These are phyloP conservation scores for Peromyscus maniculatus DNA, from an alignment of 2,113 vertebrate species.

Conservation along the genomic window DNA sequence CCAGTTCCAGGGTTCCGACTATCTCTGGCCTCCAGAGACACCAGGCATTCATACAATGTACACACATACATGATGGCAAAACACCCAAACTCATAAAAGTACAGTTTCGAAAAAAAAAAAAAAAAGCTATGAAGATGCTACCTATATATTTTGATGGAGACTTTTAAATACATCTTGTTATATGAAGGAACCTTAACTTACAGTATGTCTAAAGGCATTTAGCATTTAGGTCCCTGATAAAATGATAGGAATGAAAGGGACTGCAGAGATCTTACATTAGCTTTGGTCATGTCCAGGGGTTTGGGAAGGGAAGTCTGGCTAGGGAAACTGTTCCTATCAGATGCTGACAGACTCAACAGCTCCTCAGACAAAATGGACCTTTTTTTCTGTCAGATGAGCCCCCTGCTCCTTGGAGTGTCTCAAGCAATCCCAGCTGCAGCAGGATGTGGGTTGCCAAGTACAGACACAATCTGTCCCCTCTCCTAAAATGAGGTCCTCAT, in stretches of 20 bases:
- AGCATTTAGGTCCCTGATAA: constrained; percentile 42
- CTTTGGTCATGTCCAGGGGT: neutral
- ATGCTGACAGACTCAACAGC: constrained; percentile 15
- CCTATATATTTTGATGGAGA: neutral
- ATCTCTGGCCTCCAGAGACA: neutral
- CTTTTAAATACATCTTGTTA: neutral
- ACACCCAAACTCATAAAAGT: neutral
- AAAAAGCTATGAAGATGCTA: neutral
- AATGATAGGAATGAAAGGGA: constrained; percentile 51
- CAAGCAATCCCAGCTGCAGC: constrained; percentile 69
- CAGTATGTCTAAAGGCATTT: constrained; percentile 36
- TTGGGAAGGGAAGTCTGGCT: neutral
- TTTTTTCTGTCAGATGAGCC: neutral
- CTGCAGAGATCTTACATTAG: constrained; percentile 1
- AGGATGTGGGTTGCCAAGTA: constrained; percentile 41
- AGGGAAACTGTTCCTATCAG: neutral
- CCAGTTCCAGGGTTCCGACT: neutral
- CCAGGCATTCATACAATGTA: neutral
- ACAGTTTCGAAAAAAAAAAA: neutral
- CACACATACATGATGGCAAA: neutral
- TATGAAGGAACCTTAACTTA: neutral
- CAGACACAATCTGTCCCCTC: constrained; percentile 66
- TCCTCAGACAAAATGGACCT: constrained; percentile 60
- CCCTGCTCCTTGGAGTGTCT: neutral
- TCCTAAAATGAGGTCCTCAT: constrained; percentile 75